Percentiles rank a stretch among this genome's conserved stretches.
These are phyloP conservation scores for Eugnorisma glareosa DNA, from an alignment of 2,888 invertebrate species.

Conservation along the genomic window DNA sequence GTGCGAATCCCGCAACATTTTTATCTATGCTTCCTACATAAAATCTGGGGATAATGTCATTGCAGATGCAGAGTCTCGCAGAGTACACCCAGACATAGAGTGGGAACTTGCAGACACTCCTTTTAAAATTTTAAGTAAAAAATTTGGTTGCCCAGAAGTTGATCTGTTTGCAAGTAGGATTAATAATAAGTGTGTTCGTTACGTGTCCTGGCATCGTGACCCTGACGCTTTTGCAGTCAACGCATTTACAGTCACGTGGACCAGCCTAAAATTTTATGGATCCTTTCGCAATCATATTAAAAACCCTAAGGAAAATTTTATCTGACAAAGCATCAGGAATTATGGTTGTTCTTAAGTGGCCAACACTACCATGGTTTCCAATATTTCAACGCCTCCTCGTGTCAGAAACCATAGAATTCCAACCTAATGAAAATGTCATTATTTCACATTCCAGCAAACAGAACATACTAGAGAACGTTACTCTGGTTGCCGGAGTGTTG, in stretches of 20 bases:
- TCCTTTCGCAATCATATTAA: no score
- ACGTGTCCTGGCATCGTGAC: conserved; percentile 6
- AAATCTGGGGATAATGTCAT: conserved; percentile 38
- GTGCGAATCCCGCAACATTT: conserved; percentile 26
- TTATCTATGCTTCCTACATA: conserved; percentile 31
- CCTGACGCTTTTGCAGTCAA: not conserved
- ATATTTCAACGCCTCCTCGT: not conserved
- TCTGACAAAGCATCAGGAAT: no score
- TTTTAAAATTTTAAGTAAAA: conserved; percentile 3
- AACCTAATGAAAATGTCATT: not conserved
- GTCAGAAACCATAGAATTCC: not conserved
- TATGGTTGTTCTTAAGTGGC: no score
- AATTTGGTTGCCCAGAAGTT: conserved; percentile 31
- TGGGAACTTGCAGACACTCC: conserved; percentile 22
- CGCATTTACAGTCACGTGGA: not conserved
- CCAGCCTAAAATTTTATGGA: not conserved
- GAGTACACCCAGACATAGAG: conserved; percentile 22
- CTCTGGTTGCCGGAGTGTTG: conserved; percentile 55
- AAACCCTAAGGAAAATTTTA: no score
- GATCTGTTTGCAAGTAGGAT: no score
- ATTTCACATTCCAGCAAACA: conserved; percentile 22
- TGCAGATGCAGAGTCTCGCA: conserved; percentile 39
- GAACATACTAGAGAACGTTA: conserved; percentile 38
- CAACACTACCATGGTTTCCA: no score
- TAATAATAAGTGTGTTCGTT: not conserved